These are phyloP conservation scores for Leucophenga varia DNA, from an alignment of 1,140 invertebrate genomes.

Conservation along the genomic window DNA sequence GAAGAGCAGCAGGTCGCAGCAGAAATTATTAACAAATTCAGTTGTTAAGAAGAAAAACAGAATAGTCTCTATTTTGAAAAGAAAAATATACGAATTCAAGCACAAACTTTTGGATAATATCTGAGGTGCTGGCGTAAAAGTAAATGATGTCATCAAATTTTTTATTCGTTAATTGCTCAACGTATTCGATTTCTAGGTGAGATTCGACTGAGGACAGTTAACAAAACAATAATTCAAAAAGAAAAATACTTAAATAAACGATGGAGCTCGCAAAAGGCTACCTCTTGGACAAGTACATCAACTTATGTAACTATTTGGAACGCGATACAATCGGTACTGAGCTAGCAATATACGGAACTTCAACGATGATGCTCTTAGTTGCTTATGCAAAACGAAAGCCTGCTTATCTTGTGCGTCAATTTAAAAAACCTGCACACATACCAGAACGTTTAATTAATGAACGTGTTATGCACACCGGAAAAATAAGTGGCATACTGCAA, in stretches of 20 bases:
- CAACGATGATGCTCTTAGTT: conserved; percentile 37
- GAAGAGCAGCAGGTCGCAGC: too few relatives aligned
- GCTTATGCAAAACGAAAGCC: conserved; percentile 50
- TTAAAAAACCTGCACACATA: conserved; percentile 50
- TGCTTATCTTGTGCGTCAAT: conserved; percentile 46
- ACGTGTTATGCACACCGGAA: conserved; percentile 46
- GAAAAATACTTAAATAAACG: background rate
- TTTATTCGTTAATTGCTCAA: conserved; percentile 28
- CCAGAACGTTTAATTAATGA: conserved; percentile 47
- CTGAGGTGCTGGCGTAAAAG: conserved; percentile 20
- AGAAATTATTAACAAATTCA: too few relatives aligned
- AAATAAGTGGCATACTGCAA: conserved; percentile 39
- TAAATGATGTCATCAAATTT: conserved; percentile 31
- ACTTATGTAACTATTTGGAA: conserved; percentile 52
- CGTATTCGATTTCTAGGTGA: conserved; percentile 24
- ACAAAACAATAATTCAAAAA: background rate
- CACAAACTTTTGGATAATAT: too few relatives aligned
- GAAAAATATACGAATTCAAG: too few relatives aligned
- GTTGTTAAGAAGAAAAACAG: too few relatives aligned
- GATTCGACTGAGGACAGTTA: too few relatives aligned
- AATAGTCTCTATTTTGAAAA: too few relatives aligned
- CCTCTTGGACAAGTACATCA: conserved; percentile 34
- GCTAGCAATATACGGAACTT: conserved; percentile 41
- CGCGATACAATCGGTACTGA: conserved; percentile 44
- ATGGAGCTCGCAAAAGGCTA: conserved; percentile 30